Evolutionary conservation across 2,888 invertebrate species (phyloP).

Genomic region (Harpalus rubripes): DNA sequence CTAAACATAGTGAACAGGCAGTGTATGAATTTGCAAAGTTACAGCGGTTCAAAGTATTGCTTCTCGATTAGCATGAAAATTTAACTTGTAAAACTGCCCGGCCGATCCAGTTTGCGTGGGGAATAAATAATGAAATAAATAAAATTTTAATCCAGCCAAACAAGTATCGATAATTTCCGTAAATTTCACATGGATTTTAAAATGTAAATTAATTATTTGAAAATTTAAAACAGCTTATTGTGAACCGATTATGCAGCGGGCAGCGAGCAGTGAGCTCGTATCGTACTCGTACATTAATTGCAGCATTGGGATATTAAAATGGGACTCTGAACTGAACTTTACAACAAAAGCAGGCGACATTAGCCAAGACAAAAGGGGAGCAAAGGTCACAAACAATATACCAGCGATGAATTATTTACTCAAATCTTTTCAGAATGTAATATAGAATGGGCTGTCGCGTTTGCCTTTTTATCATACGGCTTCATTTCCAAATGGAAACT

Average conservation of each 20-base stretch:
- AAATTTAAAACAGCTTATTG: not conserved
- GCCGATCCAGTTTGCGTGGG: not conserved
- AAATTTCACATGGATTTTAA: not conserved
- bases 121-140: conserved; percentile 7
- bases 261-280: not conserved
- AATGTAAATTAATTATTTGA: not conserved
- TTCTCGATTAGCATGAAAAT: not conserved
- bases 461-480: not conserved
- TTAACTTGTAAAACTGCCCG: not conserved
- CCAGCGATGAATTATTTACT: conserved; percentile 33
- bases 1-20: too few relatives aligned
- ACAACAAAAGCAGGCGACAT: conserved; percentile 47
- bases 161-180: not conserved
- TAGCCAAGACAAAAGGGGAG: conserved; percentile 45
- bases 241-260: not conserved
- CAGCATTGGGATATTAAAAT: conserved; percentile 75
- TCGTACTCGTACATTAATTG: conserved; percentile 73
- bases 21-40: too few relatives aligned
- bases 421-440: conserved; percentile 42
- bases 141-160: not conserved
- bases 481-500: too few relatives aligned
- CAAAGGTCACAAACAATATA: conserved; percentile 50
- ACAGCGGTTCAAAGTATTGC: too few relatives aligned
- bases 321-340: conserved; percentile 43
- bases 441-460: conserved; percentile 4